Evolutionary conservation across 2,797 vertebrate genomes (phyloP).

Genomic region (Rhadinocentrus ornatus): DNA sequence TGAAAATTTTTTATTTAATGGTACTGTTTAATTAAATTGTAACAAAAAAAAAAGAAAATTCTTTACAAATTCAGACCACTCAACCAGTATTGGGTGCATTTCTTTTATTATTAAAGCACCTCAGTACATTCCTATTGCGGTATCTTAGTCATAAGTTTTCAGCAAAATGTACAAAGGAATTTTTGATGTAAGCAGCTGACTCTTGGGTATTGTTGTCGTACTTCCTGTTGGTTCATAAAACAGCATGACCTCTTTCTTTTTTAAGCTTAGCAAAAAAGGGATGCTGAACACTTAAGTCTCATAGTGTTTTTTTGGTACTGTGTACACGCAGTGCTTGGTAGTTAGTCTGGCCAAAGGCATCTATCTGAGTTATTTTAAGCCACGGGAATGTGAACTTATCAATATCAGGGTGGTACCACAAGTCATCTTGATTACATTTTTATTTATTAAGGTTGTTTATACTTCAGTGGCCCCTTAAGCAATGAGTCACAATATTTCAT

Average conservation of each 20-base stretch:
- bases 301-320: constrained; percentile 1
- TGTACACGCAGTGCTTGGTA: constrained; percentile 1
- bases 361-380: background rate
- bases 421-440: constrained; percentile 52
- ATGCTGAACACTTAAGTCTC: background rate
- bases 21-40: constrained; percentile 3
- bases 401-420: constrained; percentile 15
- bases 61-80: constrained; percentile 2
- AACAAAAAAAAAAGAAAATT: constrained; percentile 29
- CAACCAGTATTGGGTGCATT: background rate
- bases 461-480: constrained; percentile 48
- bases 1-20: constrained; percentile 15
- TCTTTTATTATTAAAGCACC: constrained; percentile 45
- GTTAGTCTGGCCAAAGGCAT: constrained; percentile 5
- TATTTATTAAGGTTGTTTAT: constrained; percentile 62
- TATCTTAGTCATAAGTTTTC: constrained; percentile 52
- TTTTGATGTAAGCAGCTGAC: constrained; percentile 51
- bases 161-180: constrained; percentile 40
- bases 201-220: constrained; percentile 43
- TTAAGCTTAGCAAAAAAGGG: constrained; percentile 19
- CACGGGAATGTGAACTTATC: constrained; percentile 2
- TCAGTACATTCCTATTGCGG: constrained; percentile 22
- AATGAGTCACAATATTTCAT: constrained; percentile 65
- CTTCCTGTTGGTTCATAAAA: constrained; percentile 22
- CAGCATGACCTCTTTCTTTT: background rate